These are phyloP conservation scores for Uloborus diversus DNA, from an alignment of 1,140 invertebrate species.

Conservation along the genomic window DNA sequence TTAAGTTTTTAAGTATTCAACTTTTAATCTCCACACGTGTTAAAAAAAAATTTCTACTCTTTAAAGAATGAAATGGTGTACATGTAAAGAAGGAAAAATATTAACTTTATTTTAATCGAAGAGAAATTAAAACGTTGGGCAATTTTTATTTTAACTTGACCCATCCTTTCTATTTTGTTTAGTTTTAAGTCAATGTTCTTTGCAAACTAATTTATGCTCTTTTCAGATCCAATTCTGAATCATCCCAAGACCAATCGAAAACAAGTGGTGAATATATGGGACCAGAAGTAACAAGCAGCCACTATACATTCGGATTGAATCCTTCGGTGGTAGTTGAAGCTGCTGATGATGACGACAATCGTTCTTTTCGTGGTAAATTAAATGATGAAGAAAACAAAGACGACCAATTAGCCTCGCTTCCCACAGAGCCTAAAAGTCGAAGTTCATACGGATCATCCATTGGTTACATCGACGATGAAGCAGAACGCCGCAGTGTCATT, in stretches of 20 bases:
- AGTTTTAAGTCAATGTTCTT: no score
- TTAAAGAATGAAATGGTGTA: no score
- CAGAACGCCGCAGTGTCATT: conserved; percentile 15
- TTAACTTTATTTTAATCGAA: no score
- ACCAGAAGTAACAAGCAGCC: conserved; percentile 23
- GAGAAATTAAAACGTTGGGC: no score
- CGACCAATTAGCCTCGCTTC: conserved; percentile 10
- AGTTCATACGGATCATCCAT: conserved; percentile 36
- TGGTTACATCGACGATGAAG: conserved; percentile 39
- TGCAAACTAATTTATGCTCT: no score
- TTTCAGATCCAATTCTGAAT: conserved; percentile 44
- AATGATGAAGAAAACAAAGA: conserved; percentile 33
- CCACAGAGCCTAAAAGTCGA: conserved; percentile 24
- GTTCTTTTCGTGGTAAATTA: conserved; percentile 5
- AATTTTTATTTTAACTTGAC: no score
- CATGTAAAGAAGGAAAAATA: no score
- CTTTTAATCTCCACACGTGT: no score
- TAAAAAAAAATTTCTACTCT: no score
- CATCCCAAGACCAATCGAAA: conserved; percentile 33
- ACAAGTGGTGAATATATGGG: neutral
- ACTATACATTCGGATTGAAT: conserved; percentile 28
- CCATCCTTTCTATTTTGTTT: no score
- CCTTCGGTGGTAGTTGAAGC: conserved; percentile 31
- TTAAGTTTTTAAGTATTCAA: no score
- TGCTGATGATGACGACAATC: conserved; percentile 23